phyloP scores from a whole-genome alignment of 2,113 vertebrate species.

The Mobula birostris region DNA sequence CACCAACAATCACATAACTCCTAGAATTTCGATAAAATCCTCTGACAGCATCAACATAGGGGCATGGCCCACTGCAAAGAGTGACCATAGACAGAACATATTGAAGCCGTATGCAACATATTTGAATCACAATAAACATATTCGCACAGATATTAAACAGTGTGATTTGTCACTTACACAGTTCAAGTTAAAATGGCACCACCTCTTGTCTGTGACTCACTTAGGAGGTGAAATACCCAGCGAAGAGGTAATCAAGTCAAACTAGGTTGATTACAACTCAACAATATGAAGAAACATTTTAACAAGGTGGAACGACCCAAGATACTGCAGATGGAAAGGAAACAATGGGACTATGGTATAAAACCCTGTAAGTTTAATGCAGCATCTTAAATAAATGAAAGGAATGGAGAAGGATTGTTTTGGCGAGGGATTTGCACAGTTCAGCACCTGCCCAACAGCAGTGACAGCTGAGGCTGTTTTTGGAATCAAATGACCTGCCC shows the following conservation, averaged over 20 bases:
- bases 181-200: not conserved
- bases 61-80: too few relatives aligned
- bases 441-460: too few relatives aligned
- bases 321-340: not conserved
- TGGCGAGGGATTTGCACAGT: not conserved
- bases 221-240: not conserved
- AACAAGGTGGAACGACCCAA: not conserved
- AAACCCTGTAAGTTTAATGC: not conserved
- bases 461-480: too few relatives aligned
- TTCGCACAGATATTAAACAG: not conserved
- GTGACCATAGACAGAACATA: not conserved
- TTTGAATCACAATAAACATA: not conserved
- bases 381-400: not conserved
- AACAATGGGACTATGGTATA: not conserved
- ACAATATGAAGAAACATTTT: not conserved
- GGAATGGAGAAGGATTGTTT: not conserved
- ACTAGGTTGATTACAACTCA: not conserved
- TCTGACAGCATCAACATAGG: too few relatives aligned
- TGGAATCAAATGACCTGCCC: too few relatives aligned
- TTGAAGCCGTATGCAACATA: not conserved
- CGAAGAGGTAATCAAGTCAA: not conserved
- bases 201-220: not conserved
- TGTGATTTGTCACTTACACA: not conserved
- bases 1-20: too few relatives aligned
- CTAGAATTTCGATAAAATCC: too few relatives aligned